These are phyloP conservation scores for Pycnomerus fuliginosus DNA, from an alignment of 2,888 invertebrate species.

Conservation along the genomic window DNA sequence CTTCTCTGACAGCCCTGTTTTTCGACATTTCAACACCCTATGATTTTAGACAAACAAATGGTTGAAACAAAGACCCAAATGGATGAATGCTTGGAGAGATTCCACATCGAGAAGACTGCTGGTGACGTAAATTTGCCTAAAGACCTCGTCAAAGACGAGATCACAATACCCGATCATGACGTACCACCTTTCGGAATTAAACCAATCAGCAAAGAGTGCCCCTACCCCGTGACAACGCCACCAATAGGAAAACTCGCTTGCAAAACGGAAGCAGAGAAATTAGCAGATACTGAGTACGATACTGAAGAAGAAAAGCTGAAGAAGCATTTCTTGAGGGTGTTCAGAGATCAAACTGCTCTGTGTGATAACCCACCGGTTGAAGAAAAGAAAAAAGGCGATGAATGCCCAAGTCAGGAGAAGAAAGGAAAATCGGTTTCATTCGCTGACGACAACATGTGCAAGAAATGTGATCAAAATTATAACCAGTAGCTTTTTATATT, in stretches of 20 bases:
- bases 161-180: conserved; percentile 37
- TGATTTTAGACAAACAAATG: too few relatives aligned
- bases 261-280: conserved; percentile 14
- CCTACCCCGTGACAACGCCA: conserved; percentile 36
- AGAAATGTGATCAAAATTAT: too few relatives aligned
- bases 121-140: conserved; percentile 24
- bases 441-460: conserved; percentile 32
- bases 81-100: conserved; percentile 44
- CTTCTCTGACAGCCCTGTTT: too few relatives aligned
- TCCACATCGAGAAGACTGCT: conserved; percentile 31
- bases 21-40: too few relatives aligned
- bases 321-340: conserved; percentile 47
- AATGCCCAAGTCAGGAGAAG: conserved; percentile 17
- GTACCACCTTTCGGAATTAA: conserved; percentile 48
- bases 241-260: conserved; percentile 8
- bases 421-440: conserved; percentile 42
- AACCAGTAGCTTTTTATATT: too few relatives aligned
- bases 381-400: conserved; percentile 10
- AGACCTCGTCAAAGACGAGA: conserved; percentile 35
- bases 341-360: conserved; percentile 44
- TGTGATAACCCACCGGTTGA: conserved; percentile 27
- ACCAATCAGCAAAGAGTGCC: conserved; percentile 42
- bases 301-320: conserved; percentile 48
- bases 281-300: conserved; percentile 35
- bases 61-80: conserved; percentile 39